These are phyloP conservation scores for Spodoptera litura DNA, from an alignment of 1,140 invertebrate genomes.

Conservation along the genomic window DNA sequence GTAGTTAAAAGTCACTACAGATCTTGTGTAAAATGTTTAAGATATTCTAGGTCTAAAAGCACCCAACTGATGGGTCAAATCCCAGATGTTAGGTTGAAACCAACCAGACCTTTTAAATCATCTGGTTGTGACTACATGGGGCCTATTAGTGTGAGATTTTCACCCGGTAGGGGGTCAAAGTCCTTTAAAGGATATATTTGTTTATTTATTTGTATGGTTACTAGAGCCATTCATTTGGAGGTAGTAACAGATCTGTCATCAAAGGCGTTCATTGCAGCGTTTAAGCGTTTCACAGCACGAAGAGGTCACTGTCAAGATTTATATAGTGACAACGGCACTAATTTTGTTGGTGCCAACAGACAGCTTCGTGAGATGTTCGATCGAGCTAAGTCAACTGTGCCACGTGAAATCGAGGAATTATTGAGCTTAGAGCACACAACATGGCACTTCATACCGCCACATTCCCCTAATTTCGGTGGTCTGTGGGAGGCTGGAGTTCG, in stretches of 20 bases:
- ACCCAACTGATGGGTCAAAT: constrained; percentile 6
- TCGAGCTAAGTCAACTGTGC: neutral
- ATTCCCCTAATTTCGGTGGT: constrained; percentile 2
- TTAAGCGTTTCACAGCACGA: neutral
- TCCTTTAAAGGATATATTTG: neutral
- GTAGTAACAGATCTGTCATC: neutral
- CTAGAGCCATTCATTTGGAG: constrained; percentile 7
- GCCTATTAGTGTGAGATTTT: neutral
- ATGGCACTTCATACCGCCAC: constrained; percentile 5
- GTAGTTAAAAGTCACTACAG: constrained; percentile 49
- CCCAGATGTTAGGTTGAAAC: neutral
- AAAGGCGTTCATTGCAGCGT: constrained; percentile 8
- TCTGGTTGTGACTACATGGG: constrained; percentile 7
- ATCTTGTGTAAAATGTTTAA: constrained; percentile 63
- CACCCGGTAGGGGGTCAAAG: neutral
- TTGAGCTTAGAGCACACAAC: neutral
- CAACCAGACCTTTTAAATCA: constrained; percentile 3
- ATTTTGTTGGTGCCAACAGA: neutral
- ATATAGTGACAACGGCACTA: neutral
- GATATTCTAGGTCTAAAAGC: constrained; percentile 21
- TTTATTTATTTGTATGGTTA: constrained; percentile 7
- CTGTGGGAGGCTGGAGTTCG: too few species aligned
- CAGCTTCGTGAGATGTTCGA: constrained; percentile 7
- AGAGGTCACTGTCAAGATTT: constrained; percentile 5
- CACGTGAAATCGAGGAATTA: neutral